A percentile compares a stretch with the other conserved stretches of the same genome.
These are phyloP conservation scores for Tachina grossa DNA, from an alignment of 2,888 invertebrate genomes.

Conservation along the genomic window DNA sequence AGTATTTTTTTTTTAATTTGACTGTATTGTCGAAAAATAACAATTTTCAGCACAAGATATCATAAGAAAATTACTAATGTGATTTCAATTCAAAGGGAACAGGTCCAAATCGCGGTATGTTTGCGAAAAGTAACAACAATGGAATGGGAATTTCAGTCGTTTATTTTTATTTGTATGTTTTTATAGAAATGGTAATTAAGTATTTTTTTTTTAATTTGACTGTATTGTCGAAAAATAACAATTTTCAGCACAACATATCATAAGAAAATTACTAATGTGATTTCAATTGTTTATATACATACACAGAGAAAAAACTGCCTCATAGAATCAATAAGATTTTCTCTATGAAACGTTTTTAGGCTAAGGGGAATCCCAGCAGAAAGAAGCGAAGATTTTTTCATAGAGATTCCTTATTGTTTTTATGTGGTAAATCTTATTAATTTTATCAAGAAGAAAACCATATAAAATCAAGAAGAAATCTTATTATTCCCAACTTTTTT, in stretches of 20 bases:
- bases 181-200: conserved; percentile 34
- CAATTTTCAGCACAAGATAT: conserved; percentile 21
- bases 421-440: too few relatives aligned
- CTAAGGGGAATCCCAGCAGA: too few relatives aligned
- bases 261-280: conserved; percentile 17
- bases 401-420: too few relatives aligned
- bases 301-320: too few relatives aligned
- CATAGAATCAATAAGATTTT: too few relatives aligned
- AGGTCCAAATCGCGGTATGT: background rate
- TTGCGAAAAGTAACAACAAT: conserved; percentile 41
- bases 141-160: conserved; percentile 23
- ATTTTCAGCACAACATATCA: conserved; percentile 18
- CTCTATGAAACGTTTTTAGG: too few relatives aligned
- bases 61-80: conserved; percentile 15
- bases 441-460: too few relatives aligned
- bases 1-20: conserved; percentile 35
- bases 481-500: too few relatives aligned
- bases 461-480: too few relatives aligned
- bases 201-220: conserved; percentile 42
- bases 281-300: background rate
- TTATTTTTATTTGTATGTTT: conserved; percentile 23
- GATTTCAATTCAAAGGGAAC: conserved; percentile 1
- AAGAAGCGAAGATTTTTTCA: too few relatives aligned
- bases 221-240: conserved; percentile 33
- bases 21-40: conserved; percentile 33